phyloP scores from a whole-genome alignment of 2,113 vertebrate species.

The Aix galericulata region DNA sequence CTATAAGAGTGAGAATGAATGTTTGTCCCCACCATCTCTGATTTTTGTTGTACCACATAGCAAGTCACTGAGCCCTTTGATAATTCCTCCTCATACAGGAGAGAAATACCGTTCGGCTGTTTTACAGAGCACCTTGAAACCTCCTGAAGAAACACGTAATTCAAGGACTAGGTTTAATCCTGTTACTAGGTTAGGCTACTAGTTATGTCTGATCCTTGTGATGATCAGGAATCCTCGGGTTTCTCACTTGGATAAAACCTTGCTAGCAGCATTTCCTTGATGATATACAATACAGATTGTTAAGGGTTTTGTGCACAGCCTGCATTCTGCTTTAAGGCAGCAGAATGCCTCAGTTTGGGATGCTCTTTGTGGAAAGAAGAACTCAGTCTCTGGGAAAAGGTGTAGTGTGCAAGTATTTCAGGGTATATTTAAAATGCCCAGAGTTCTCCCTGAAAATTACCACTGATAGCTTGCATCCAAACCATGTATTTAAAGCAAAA shows the following conservation, averaged over 20 bases:
- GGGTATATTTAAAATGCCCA: not conserved
- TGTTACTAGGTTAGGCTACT: not conserved
- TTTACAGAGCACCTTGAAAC: not conserved
- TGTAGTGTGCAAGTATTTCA: accelerated
- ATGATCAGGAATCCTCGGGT: not conserved
- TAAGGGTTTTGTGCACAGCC: not conserved
- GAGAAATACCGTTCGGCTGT: not conserved
- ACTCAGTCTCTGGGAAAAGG: not conserved
- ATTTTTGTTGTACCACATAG: not conserved
- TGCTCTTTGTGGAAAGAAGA: not conserved
- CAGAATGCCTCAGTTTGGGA: not conserved
- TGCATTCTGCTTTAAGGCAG: not conserved
- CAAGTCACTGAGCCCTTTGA: not conserved
- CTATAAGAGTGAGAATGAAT: not conserved
- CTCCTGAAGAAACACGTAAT: not conserved
- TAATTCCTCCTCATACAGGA: not conserved
- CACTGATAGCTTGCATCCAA: not conserved
- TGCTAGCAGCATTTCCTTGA: not conserved
- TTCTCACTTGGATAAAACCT: not conserved
- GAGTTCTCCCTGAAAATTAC: not conserved
- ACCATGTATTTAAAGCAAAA: not conserved
- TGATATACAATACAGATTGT: not conserved
- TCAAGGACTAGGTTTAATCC: not conserved
- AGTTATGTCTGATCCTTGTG: not conserved
- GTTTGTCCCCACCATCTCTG: not conserved